Evolutionary conservation across 2,113 vertebrate species (phyloP), one percentile per base, ranked within the genome.

Genomic region (Tautogolabrus adspersus): DNA sequence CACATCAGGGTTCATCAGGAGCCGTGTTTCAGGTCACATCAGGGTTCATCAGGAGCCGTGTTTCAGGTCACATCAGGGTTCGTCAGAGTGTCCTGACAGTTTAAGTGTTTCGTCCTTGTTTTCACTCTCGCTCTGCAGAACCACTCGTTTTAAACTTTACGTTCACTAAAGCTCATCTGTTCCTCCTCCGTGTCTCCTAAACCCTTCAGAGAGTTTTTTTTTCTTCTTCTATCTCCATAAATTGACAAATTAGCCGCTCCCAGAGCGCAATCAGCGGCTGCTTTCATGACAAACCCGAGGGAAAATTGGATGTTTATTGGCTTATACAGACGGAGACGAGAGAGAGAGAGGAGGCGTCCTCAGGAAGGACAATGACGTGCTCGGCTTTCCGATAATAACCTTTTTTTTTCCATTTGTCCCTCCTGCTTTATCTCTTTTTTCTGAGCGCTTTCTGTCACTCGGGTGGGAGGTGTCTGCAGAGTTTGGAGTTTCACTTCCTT

Each of bases 301-400:
- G 72, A 72, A 75, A 72, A 85, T 83, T 77, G 68, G 72, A 82
- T 85, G 83, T 88, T 81, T 88, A 85, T 77, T 83, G 79, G 72
- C 76, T 72, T 64, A 84, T 49, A 59, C 64, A 42, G 71, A 21
- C 66, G 3, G 66, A 66, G 66, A 75, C 21, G 18, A 64, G 65
- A 57, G 47, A 42, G 37, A 23, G 44, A 42, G 8, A 42, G 40
- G 30, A 51, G 37, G 66, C 37, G 34, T 75, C 51, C 62, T 75
- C 55, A 5, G 30, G 62, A 73, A 81, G 62, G 62, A 73, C 71
- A 77, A 67, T 65, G 79, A 72, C 37, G 23, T 72, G 79, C 71
- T 58, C 11, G 3, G 51, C 75, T 65, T 66, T 71, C 34, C 0
- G 6, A 75, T 86, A 72, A 76, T 76, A 64, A 56, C 58, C n/a